phyloP scores from a whole-genome alignment of 2,113 vertebrate species.

The Pelecanoides urinatrix region DNA sequence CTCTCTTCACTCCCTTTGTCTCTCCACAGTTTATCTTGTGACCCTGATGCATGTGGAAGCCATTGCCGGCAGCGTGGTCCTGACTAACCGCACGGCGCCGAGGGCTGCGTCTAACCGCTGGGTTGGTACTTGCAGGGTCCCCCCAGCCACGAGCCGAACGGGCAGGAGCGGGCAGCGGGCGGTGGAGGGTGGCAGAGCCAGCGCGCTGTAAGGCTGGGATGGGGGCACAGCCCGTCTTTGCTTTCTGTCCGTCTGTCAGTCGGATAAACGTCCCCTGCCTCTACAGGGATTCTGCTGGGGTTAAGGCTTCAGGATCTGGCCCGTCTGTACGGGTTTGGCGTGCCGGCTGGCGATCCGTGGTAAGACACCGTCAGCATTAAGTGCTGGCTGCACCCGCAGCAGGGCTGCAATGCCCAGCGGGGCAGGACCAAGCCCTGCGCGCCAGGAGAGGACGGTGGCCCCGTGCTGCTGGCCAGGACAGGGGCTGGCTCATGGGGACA shows the following conservation, averaged over 20 bases:
- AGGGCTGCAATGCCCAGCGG: fast-evolving
- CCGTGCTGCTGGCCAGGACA: background rate
- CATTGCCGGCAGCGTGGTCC: background rate
- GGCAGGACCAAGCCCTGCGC: background rate
- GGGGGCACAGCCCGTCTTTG: background rate
- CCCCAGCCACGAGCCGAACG: fast-evolving
- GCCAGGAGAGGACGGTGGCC: background rate
- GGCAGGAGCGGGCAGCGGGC: background rate
- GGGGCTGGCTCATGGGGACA: background rate
- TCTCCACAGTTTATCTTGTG: constrained; percentile 8
- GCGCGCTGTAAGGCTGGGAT: no score
- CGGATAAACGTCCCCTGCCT: fast-evolving
- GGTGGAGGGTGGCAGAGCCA: background rate
- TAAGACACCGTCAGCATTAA: background rate
- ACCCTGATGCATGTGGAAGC: constrained; percentile 35
- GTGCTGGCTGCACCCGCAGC: background rate
- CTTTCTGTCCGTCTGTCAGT: fast-evolving
- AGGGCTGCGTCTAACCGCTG: background rate
- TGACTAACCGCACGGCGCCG: background rate
- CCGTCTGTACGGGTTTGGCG: background rate
- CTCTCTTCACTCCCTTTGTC: constrained; percentile 6
- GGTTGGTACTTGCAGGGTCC: background rate
- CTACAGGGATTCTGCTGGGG: background rate
- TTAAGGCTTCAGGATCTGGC: background rate
- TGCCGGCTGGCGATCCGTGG: fast-evolving